Percentiles rank a stretch among this genome's conserved stretches.
Conservation (phyloP, 1,140 invertebrate species). For the Trichoplusia ni region DNA sequence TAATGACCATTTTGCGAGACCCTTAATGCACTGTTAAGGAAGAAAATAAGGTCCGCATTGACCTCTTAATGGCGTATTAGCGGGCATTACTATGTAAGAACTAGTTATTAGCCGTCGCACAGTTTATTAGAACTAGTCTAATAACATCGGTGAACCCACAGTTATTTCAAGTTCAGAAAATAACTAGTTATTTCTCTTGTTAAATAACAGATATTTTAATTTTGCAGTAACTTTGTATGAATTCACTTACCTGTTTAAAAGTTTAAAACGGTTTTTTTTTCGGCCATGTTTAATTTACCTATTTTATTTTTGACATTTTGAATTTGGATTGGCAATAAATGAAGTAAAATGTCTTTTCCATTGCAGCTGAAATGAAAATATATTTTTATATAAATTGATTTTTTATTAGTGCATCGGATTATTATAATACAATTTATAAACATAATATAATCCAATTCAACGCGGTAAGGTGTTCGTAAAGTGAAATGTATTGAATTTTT, state of each 20-base stretch:
- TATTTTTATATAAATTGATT: background rate
- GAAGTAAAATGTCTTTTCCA: too few relatives aligned
- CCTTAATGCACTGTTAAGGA: background rate
- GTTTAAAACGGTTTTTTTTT: too few relatives aligned
- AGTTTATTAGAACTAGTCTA: background rate
- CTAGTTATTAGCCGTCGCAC: background rate
- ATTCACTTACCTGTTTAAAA: too few relatives aligned
- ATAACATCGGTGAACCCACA: too few relatives aligned
- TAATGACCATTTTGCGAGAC: background rate
- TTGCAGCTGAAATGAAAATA: too few relatives aligned
- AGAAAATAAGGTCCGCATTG: constrained; percentile 16
- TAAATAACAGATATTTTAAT: too few relatives aligned
- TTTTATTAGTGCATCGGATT: background rate
- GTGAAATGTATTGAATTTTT: constrained; percentile 38
- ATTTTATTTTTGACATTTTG: too few relatives aligned
- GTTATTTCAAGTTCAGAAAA: too few relatives aligned
- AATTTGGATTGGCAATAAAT: too few relatives aligned
- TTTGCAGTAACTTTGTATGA: too few relatives aligned
- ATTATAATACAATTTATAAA: background rate
- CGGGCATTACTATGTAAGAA: background rate
- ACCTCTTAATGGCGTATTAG: constrained; percentile 25
- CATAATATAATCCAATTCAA: constrained; percentile 30
- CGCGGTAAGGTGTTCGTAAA: constrained; percentile 30
- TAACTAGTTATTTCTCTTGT: too few relatives aligned
- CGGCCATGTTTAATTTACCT: background rate